Conservation (phyloP, 2,888 invertebrate genomes). For the Dexiosoma caninum region DNA sequence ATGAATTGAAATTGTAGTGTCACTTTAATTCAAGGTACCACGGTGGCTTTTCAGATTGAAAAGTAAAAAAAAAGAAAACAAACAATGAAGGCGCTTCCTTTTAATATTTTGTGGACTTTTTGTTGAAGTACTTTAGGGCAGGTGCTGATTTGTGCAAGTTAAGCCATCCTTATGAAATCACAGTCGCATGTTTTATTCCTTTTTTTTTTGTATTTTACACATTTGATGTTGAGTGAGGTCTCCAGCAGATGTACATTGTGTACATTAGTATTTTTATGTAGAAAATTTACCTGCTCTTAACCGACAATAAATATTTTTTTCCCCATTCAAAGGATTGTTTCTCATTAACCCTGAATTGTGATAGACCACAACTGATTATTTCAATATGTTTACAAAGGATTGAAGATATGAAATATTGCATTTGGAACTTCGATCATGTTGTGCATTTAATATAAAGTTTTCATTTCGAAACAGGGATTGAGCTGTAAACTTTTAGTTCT, state of each 20-base stretch:
- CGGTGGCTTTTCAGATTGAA: neutral
- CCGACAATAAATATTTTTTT: neutral
- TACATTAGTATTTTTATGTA: neutral
- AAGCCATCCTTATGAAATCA: conserved; percentile 22
- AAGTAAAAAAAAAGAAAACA: conserved; percentile 8
- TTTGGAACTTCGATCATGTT: too few species aligned
- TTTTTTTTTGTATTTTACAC: conserved; percentile 25
- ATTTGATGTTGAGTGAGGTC: neutral
- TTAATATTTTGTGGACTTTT: neutral
- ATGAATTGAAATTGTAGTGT: conserved; percentile 16
- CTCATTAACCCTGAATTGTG: neutral
- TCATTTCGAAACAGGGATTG: too few species aligned
- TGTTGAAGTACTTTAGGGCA: conserved; percentile 24
- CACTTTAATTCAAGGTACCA: conserved; percentile 6
- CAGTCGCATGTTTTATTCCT: neutral
- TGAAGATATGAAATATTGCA: too few species aligned
- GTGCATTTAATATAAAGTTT: too few species aligned
- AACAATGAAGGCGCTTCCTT: conserved; percentile 43
- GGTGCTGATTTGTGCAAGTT: conserved; percentile 50
- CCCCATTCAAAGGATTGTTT: neutral
- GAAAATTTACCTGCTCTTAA: neutral
- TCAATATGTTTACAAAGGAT: too few species aligned
- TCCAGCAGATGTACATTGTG: conserved; percentile 15
- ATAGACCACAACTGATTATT: neutral
- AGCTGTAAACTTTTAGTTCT: too few species aligned